phyloP scores from a whole-genome alignment of 2,888 invertebrate species.

The Eubasilissa splendida region DNA sequence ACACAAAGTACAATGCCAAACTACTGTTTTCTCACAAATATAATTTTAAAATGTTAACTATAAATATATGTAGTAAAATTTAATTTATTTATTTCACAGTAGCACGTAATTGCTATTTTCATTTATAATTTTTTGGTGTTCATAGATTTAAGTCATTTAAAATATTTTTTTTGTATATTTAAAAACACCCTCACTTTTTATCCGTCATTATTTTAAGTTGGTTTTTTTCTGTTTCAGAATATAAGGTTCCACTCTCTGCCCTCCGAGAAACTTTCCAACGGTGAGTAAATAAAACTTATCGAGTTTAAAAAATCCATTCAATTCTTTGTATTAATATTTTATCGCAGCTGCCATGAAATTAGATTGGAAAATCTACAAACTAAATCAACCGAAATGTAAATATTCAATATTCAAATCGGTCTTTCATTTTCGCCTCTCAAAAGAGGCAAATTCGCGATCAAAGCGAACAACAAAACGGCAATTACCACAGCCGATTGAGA shows the following conservation, averaged over 20 bases:
- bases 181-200: too few species aligned
- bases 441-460: constrained; percentile 31
- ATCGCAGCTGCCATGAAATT: constrained; percentile 29
- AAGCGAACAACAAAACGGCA: constrained; percentile 15
- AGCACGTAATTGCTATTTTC: too few species aligned
- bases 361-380: constrained; percentile 32
- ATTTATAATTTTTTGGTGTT: too few species aligned
- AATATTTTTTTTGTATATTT: too few species aligned
- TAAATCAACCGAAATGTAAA: constrained; percentile 35
- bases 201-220: background rate
- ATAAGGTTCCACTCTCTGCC: constrained; percentile 15
- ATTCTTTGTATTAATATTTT: constrained; percentile 13
- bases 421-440: constrained; percentile 16
- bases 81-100: too few species aligned
- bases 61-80: too few species aligned
- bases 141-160: too few species aligned
- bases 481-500: constrained; percentile 14
- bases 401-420: constrained; percentile 20
- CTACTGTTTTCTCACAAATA: too few species aligned
- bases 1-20: too few species aligned
- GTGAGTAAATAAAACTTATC: constrained; percentile 20
- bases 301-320: background rate
- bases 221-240: constrained; percentile 12
- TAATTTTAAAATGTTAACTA: too few species aligned
- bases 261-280: constrained; percentile 21